Percentiles rank a stretch among this genome's conserved stretches.
Evolutionary conservation across 2,113 vertebrate genomes (phyloP).

Genomic region (Poecilia latipinna): DNA sequence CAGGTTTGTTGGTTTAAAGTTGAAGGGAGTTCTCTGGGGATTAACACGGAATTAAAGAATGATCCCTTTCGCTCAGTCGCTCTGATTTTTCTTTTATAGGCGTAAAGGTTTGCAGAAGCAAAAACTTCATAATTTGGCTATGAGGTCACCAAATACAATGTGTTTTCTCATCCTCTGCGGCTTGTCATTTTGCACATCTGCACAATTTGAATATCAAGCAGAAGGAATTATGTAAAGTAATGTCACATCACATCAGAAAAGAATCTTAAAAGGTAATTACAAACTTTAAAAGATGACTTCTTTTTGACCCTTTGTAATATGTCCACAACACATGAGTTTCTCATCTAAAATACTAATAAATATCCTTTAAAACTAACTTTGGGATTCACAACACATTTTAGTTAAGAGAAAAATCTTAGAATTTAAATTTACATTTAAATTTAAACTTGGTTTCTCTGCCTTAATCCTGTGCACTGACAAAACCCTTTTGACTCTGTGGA

Average conservation of each 20-base stretch:
- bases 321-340: conserved; percentile 24
- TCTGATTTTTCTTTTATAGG: conserved; percentile 76
- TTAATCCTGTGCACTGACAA: conserved; percentile 48
- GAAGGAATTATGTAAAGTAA: conserved; percentile 78
- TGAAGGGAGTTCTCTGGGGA: conserved; percentile 82
- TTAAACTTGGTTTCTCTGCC: background rate
- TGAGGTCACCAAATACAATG: conserved; percentile 94
- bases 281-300: conserved; percentile 39
- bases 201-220: conserved; percentile 83
- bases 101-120: conserved; percentile 85
- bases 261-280: conserved; percentile 58
- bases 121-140: conserved; percentile 90
- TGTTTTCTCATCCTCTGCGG: conserved; percentile 88
- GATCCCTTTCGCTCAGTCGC: conserved; percentile 79
- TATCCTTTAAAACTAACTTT: background rate
- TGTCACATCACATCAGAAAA: conserved; percentile 53
- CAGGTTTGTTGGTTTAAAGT: conserved; percentile 85
- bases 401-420: background rate
- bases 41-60: conserved; percentile 88
- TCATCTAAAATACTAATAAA: conserved; percentile 6
- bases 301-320: conserved; percentile 25
- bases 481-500: conserved; percentile 75
- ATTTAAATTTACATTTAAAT: conserved; percentile 23
- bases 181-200: conserved; percentile 83
- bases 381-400: background rate